Base-by-base conservation (phyloP, 2,113 vertebrate genomes). In the Pyxicephalus adspersus region DNA sequence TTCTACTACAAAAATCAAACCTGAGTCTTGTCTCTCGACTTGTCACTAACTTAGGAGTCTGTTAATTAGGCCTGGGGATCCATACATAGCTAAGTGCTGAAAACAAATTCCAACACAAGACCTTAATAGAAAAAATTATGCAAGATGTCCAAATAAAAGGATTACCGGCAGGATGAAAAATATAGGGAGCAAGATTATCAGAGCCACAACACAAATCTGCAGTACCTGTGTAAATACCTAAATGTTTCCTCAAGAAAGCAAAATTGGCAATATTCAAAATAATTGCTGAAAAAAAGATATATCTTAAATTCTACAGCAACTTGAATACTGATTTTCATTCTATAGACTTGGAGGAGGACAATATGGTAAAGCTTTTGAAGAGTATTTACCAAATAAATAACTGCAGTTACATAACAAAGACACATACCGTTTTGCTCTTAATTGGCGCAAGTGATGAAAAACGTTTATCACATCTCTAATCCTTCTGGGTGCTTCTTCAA, bases 381-480 rank as follows among this genome's bases (percentile, higher is more conserved):
- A 26, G 4, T 2, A 31, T 23, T 55, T 19, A 3, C 7, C 26
- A 72, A 6, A 72, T 3, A n/a, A 72, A 19, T 29, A 25, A 73
- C 23, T 8, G 1, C 6, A 34, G 9, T 31, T 55, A 3, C 26
- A 8, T 83, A 87, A 85, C 34, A 83, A 83, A 89, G 80, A 65
- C 83, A 88, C 96, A 96, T 96, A 99, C 98, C 95, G 97, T 95
- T 98, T 99, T 76, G 91, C 95, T 94, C 96, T 91, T 8, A 96
- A 89, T 92, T 99, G 98, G 31, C 95, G 92, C 26, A 99, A 89
- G 2, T 99, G 95, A 55, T 99, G 97, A 81, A 99, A 99, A 79
- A 98, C 96, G 26, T 99, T 99, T 89, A 99, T 98, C 90, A 99
- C 97, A 17, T 99, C 98, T 90, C 98, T 93, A 93, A 99, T 96